Percentiles rank a stretch among this genome's conserved stretches.
Evolutionary conservation across 2,113 vertebrate species (phyloP).

Genomic region (Phrynosoma platyrhinos): DNA sequence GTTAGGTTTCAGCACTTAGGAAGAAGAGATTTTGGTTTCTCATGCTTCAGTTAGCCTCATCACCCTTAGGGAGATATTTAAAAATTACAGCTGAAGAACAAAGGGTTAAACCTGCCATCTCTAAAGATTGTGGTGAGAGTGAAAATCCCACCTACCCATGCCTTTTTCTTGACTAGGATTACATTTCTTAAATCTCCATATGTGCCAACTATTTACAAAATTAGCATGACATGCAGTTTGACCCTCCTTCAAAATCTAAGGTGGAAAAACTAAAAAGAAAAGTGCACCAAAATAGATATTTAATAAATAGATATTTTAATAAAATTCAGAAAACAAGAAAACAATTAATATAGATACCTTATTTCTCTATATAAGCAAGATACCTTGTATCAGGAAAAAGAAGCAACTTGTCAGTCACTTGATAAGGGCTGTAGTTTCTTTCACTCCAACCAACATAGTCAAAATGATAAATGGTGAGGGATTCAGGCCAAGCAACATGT

Average conservation of each 20-base stretch:
- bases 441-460: too few relatives aligned
- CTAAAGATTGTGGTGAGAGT: neutral
- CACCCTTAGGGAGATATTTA: neutral
- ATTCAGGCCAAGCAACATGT: too few relatives aligned
- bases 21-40: neutral
- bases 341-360: neutral
- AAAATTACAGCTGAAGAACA: neutral
- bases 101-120: neutral
- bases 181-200: neutral
- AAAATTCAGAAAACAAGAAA: neutral
- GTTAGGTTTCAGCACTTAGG: neutral
- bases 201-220: neutral
- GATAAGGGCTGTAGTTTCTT: too few relatives aligned
- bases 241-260: neutral
- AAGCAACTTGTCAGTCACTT: too few relatives aligned
- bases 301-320: neutral
- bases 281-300: neutral
- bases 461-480: too few relatives aligned
- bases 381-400: neutral
- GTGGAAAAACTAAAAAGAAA: neutral
- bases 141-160: neutral
- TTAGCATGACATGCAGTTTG: neutral
- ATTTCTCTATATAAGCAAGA: too few relatives aligned
- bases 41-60: neutral
- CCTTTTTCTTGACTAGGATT: neutral